Conservation (phyloP, 2,797 vertebrate genomes). For the Hypotaenidia philippensis region DNA sequence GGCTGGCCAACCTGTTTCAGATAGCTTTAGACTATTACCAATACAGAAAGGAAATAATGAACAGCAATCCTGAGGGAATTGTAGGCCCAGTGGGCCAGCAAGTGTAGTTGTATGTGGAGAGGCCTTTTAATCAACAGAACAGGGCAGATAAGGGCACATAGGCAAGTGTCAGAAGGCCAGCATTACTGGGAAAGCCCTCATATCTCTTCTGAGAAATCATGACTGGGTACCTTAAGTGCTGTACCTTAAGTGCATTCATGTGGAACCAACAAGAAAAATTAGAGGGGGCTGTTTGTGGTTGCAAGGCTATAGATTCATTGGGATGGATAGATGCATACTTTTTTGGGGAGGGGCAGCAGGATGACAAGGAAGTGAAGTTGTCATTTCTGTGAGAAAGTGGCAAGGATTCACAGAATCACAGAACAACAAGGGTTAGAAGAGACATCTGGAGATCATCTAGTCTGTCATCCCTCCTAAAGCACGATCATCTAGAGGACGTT, state of each 20-base stretch:
- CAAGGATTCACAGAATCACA: too few relatives aligned
- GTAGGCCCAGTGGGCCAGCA: background rate
- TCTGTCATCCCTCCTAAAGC: too few relatives aligned
- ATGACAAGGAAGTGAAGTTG: background rate
- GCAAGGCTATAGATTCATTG: background rate
- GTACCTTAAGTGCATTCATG: background rate
- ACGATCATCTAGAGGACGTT: too few relatives aligned
- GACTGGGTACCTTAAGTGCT: background rate
- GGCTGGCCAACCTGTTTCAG: background rate
- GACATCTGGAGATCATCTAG: too few relatives aligned
- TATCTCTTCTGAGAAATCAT: background rate
- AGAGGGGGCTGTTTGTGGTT: background rate
- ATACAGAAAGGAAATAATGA: background rate
- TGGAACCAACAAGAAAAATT: background rate
- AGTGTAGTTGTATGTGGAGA: background rate
- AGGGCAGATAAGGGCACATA: background rate
- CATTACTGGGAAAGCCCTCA: background rate
- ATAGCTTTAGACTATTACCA: background rate
- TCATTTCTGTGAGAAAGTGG: background rate
- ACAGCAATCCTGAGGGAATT: background rate
- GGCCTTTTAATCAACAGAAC: background rate
- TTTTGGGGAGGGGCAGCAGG: background rate
- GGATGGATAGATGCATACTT: background rate
- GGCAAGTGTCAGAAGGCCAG: background rate
- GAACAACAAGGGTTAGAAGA: too few relatives aligned